Conservation (phyloP, 2,888 invertebrate genomes). For the Masnerella sp. region DNA sequence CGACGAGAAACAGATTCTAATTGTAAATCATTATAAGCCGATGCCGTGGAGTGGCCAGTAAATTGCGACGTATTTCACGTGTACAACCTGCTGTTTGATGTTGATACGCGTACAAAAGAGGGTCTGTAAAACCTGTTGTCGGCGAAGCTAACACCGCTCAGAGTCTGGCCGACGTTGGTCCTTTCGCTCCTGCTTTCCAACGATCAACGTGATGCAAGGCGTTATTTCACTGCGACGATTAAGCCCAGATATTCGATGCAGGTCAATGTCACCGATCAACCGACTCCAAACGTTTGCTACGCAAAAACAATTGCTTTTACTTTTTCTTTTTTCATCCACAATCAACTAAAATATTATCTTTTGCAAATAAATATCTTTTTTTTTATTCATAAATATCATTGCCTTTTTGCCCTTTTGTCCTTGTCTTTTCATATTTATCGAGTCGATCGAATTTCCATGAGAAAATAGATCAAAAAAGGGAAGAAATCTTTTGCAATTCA, state of each 20-base stretch:
- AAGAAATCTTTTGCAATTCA: too few species aligned
- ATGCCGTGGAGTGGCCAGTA: slow-evolving; percentile 36
- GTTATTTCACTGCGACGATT: slow-evolving; percentile 50
- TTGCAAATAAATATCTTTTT: neutral
- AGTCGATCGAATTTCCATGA: too few species aligned
- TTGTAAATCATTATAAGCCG: slow-evolving; percentile 48
- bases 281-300: neutral
- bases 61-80: slow-evolving; percentile 50
- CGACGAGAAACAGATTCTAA: slow-evolving; percentile 31
- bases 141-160: slow-evolving; percentile 28
- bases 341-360: neutral
- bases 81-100: slow-evolving; percentile 53
- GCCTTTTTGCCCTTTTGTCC: too few species aligned
- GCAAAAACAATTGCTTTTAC: too few species aligned
- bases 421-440: too few species aligned
- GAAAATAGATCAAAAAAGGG: too few species aligned
- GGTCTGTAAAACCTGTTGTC: slow-evolving; percentile 56
- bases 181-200: slow-evolving; percentile 37
- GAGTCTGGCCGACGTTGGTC: slow-evolving; percentile 9
- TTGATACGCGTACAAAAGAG: slow-evolving; percentile 55
- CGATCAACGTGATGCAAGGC: slow-evolving; percentile 52
- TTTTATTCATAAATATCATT: too few species aligned
- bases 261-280: slow-evolving; percentile 52
- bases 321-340: neutral
- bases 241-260: slow-evolving; percentile 48